Base-by-base conservation (phyloP, 1,140 invertebrate species). In the Antheraea mylitta region DNA sequence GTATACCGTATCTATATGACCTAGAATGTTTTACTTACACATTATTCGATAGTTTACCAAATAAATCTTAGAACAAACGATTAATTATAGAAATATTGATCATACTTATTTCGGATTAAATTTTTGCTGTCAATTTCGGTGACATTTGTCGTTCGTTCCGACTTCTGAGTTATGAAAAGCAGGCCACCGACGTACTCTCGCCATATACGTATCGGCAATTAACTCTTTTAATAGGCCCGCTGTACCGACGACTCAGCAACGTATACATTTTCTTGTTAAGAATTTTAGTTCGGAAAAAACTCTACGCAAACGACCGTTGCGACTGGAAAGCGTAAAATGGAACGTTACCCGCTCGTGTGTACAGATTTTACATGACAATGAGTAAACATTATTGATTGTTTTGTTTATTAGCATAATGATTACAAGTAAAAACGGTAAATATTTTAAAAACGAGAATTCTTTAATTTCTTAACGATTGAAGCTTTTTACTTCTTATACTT, bases 251-350 rank as follows among this genome's bases (percentile, higher is more conserved):
- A 61, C 60, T 30, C n/a, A 62, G 48, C 66, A 48, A 65, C 58
- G 63, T 72, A 71, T 71, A 80, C 79, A 78, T 83, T 89, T 89
- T 89, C 86, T 89, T 86, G 76, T 78, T 42, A 85, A 83, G 86
- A 89, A 89, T 89, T 79, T 77, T 67, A 72, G 69, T 69, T 68
- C 75, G 76, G 86, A 87, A 89, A 87, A 75, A 77, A 67, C 42
- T 60, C 65, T 67, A 73, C 69, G 68, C 73, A 71, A 68, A 72
- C 80, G 76, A 82, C 77, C 76, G 78, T 76, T 75, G 82, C 76
- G 76, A 72, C 69, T 82, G 78, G 86, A 89, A 89, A 89, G 86
- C 86, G 86, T 87, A 83, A 89, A 89, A 85, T 83, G 69, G 62
- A 72, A 68, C 70, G 63, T 64, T 65, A 64, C 11, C 60, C 19